Base-by-base conservation (phyloP, 2,888 invertebrate species). In the Scaptomyza cyrtandrae region DNA sequence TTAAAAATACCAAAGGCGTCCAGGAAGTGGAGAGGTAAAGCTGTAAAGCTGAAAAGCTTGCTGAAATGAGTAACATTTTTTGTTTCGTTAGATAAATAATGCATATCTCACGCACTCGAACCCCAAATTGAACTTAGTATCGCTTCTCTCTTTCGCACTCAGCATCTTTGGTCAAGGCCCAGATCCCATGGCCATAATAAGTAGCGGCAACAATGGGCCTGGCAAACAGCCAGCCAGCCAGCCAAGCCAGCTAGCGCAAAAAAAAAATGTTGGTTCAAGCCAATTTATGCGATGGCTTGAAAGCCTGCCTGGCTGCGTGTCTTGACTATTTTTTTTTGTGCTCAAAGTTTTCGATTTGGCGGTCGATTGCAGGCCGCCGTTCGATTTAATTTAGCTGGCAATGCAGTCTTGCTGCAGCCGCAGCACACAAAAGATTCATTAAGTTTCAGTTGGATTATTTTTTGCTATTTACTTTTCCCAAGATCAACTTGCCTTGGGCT, bases 21-120 rank as follows among this genome's bases (percentile, higher is more conserved):
- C 88, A 88, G 88, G 81, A 89, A 83, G 83, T 65, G 31, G 27
- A 13, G 50, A 43, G 24, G 35, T 35, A 27, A 24, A 29, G 66
- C n/a, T 19, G 35, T 35, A 27, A 24, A 29, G 66, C n/a, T 19
- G 19, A 19, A 19, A 19, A 19, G 7, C 33, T 14, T 10, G 52
- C 65, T 53, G 50, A 73, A 78, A 83, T 76, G 75, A 72, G 73
- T 60, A 80, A 88, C 77, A 83, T 72, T 35, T 39, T 44, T 35
- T 14, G 19, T 48, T 44, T 35, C 56, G 65, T 70, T 84, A 90
- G 90, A 90, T 90, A 90, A 90, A 90, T 91, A 91, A 91, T 91
- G 90, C 90, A 90, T 90, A 91, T 89, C 90, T 90, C 91, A 90
- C 90, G 90, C 90, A 90, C 90, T 82, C 70, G 70, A 74, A 73